A percentile compares a stretch with the other conserved stretches of the same genome.
Evolutionary conservation across 2,797 vertebrate genomes (phyloP).

Genomic region (Enteromius mattozi): DNA sequence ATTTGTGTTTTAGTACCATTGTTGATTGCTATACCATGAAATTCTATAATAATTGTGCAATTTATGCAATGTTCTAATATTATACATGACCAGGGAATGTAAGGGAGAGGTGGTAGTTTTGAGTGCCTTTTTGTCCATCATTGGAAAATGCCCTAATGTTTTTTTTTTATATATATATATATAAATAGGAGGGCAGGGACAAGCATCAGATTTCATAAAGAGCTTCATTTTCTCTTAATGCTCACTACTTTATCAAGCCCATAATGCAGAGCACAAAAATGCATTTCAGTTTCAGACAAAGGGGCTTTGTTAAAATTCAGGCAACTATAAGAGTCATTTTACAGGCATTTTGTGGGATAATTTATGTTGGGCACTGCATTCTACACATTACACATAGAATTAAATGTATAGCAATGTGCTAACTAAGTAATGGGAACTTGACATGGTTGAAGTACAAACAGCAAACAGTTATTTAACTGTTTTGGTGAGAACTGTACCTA

Average conservation of each 20-base stretch:
- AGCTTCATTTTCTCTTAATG: conserved; percentile 33
- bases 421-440: conserved; percentile 31
- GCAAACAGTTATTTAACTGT: too few relatives aligned
- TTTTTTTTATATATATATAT: not conserved
- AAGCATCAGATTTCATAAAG: conserved; percentile 39
- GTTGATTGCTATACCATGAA: not conserved
- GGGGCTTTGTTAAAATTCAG: conserved; percentile 45
- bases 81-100: not conserved
- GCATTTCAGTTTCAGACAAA: conserved; percentile 55
- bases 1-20: not conserved
- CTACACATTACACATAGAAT: not conserved
- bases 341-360: conserved; percentile 24
- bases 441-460: conserved; percentile 41
- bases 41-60: not conserved
- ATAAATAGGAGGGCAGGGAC: not conserved
- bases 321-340: conserved; percentile 19
- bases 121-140: not conserved
- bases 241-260: conserved; percentile 19
- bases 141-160: conserved; percentile 37
- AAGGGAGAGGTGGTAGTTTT: not conserved
- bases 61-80: not conserved
- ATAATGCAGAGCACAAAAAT: conserved; percentile 44
- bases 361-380: conserved; percentile 1
- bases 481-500: conserved; percentile 42
- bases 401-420: not conserved